Conservation (phyloP, 2,888 invertebrate species). For the Chironomus riparius region DNA sequence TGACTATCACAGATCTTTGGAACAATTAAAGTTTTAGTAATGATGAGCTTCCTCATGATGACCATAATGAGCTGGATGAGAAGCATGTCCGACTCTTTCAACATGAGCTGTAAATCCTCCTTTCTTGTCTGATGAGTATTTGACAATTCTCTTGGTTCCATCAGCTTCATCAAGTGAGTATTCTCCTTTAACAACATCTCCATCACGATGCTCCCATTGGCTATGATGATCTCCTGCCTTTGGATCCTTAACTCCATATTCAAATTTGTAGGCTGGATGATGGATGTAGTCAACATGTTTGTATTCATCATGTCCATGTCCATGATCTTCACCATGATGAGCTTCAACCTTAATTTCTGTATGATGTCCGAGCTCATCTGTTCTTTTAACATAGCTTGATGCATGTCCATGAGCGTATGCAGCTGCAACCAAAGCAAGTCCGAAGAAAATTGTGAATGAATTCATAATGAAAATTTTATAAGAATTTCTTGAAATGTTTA, state of each 20-base stretch:
- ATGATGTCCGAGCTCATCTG: conserved; percentile 17
- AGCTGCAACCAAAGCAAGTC: not conserved
- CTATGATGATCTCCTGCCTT: conserved; percentile 44
- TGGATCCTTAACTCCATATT: conserved; percentile 45
- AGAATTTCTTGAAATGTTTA: not conserved
- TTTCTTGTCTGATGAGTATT: conserved; percentile 45
- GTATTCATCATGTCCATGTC: not conserved
- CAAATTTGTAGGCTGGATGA: conserved; percentile 43
- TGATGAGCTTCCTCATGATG: not conserved
- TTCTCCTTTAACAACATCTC: conserved; percentile 17
- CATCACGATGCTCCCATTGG: conserved; percentile 22
- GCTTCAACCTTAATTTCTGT: not conserved
- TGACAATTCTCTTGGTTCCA: conserved; percentile 45
- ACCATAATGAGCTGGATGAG: conserved; percentile 19
- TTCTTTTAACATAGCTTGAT: conserved; percentile 13
- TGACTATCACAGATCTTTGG: no score
- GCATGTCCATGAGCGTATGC: conserved; percentile 5
- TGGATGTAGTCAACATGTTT: not conserved
- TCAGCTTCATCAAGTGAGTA: conserved; percentile 43
- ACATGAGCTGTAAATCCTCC: conserved; percentile 46
- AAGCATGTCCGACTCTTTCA: conserved; percentile 42
- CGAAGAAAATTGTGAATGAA: not conserved
- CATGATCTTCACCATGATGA: not conserved
- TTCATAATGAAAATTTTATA: not conserved
- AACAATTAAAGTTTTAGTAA: no score